Conservation (phyloP, 2,888 invertebrate species). For the Theodoxus fluviatilis region DNA sequence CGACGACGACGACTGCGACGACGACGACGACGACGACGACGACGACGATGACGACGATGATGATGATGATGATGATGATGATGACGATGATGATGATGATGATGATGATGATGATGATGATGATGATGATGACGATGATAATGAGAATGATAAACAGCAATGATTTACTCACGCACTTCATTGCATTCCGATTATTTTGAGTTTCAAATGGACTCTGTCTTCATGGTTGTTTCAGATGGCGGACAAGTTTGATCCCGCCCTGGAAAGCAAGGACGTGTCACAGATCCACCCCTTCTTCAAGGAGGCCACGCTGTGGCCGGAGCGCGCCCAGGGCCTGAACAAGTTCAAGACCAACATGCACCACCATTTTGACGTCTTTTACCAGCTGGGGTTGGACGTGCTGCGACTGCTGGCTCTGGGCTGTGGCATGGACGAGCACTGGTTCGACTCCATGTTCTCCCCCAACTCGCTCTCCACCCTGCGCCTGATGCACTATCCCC, state of each 20-base stretch:
- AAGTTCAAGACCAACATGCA: slow-evolving; percentile 37
- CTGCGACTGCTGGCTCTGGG: slow-evolving; percentile 40
- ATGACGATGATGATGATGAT: slow-evolving; percentile 22
- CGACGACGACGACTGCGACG: too few relatives aligned
- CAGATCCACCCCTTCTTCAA: slow-evolving; percentile 39
- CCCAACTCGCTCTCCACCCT: slow-evolving; percentile 41
- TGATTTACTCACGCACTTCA: too few relatives aligned
- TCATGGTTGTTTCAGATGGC: too few relatives aligned
- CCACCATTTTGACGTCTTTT: slow-evolving; percentile 33
- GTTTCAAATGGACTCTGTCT: too few relatives aligned
- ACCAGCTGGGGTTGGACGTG: slow-evolving; percentile 36
- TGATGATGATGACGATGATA: slow-evolving; percentile 25
- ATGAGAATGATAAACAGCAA: too few relatives aligned
- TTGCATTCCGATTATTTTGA: too few relatives aligned
- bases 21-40: too few relatives aligned
- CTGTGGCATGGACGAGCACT: slow-evolving; percentile 39
- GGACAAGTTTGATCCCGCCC: too few relatives aligned
- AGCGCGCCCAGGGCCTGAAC: slow-evolving; percentile 35
- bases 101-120: slow-evolving; percentile 24
- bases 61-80: slow-evolving; percentile 24
- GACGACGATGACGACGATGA: slow-evolving; percentile 18
- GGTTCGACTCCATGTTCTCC: slow-evolving; percentile 40
- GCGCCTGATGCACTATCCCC: slow-evolving; percentile 44
- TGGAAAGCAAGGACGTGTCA: too few relatives aligned
- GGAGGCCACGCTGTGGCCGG: slow-evolving; percentile 43